Evolutionary conservation across 2,888 invertebrate genomes (phyloP).

Genomic region (Spilarctia lutea): DNA sequence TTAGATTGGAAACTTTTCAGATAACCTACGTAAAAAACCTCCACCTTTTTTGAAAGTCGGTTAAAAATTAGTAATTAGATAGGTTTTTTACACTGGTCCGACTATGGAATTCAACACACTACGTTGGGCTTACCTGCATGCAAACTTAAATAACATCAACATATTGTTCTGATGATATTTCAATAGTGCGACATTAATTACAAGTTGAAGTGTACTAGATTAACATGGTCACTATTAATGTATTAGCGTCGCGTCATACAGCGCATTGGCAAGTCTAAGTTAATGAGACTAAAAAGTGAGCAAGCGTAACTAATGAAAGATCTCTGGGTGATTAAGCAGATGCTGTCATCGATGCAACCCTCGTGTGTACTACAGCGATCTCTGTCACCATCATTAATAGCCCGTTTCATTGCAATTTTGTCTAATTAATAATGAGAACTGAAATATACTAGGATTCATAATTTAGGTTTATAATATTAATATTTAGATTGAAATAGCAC

Average conservation of each 20-base stretch:
- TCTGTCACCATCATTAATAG: constrained; percentile 80
- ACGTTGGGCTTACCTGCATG: background rate
- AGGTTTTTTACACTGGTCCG: background rate
- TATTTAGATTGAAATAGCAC: background rate
- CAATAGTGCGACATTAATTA: background rate
- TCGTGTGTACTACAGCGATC: constrained; percentile 56
- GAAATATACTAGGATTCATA: constrained; percentile 59
- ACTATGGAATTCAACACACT: background rate
- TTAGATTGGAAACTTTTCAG: too few relatives aligned
- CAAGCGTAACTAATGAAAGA: constrained; percentile 80
- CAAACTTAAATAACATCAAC: background rate
- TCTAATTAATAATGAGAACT: constrained; percentile 78
- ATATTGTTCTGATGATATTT: background rate
- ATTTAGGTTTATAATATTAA: background rate
- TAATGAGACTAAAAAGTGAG: constrained; percentile 62
- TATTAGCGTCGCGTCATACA: background rate
- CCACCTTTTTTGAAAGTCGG: too few relatives aligned
- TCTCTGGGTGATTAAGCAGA: constrained; percentile 76
- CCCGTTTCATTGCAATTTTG: constrained; percentile 77
- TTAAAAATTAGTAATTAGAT: too few relatives aligned
- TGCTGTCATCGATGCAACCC: constrained; percentile 72
- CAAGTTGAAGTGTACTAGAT: background rate
- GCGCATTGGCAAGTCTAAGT: constrained; percentile 51
- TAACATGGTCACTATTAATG: background rate
- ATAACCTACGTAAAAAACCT: background rate